Conservation (phyloP, 2,113 vertebrate species). For the Penelope pileata region DNA sequence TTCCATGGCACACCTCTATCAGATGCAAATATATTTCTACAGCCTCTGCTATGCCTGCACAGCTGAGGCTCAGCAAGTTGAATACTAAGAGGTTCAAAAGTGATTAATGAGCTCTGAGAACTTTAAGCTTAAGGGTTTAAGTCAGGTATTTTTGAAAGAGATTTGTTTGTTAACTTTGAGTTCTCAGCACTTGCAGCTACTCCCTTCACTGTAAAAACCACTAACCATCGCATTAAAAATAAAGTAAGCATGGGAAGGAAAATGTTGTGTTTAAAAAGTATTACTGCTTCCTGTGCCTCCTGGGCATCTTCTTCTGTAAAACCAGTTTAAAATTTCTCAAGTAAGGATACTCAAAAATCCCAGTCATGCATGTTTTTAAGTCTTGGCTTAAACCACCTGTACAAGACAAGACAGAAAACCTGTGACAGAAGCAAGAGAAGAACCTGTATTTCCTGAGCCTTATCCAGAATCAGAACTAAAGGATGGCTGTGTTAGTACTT, state of each 20-base stretch:
- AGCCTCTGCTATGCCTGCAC: not conserved
- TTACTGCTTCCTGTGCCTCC: not conserved
- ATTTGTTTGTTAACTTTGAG: not conserved
- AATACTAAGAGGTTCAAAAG: not conserved
- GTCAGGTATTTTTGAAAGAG: not conserved
- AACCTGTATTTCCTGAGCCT: not conserved
- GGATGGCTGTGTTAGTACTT: not conserved
- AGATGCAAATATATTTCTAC: not conserved
- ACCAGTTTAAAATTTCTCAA: not conserved
- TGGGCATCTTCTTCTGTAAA: not conserved
- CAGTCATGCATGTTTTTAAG: not conserved
- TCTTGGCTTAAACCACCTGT: not conserved
- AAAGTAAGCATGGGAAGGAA: not conserved
- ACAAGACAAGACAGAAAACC: not conserved
- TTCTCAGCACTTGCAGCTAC: not conserved
- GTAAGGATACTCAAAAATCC: not conserved
- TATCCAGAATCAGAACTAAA: not conserved
- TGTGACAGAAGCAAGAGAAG: not conserved
- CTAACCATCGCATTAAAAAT: not conserved
- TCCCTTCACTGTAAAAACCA: not conserved
- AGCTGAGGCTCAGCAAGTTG: not conserved
- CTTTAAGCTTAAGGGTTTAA: not conserved
- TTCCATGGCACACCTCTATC: not conserved
- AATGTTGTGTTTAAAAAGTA: not conserved
- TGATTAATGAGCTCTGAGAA: not conserved